Base-by-base conservation (phyloP, 2,797 vertebrate species). In the Lerista edwardsae region DNA sequence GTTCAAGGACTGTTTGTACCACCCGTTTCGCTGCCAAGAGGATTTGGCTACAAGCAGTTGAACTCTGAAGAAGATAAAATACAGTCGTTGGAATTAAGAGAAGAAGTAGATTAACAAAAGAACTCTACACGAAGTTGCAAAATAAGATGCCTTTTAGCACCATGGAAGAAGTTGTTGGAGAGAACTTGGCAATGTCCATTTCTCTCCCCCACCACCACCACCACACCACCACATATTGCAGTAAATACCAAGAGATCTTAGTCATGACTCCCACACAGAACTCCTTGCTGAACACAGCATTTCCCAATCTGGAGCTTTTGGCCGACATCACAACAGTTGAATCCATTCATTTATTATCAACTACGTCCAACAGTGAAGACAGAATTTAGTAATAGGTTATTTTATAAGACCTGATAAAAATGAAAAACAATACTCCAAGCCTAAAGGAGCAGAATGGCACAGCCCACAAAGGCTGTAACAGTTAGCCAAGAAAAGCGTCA, bases 1-100 rank as follows among this genome's bases (percentile, higher is more conserved):
- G 88, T 88, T 93, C 74, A 88, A 77, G 86, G 88, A 84, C 81
- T 86, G 57, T n/a, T 78, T 82, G 86, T 80, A 75, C 86, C 61
- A 68, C 10, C 41, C 34, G 85, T 78, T 72, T 84, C 82, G 77
- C 81, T 86, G 90, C 85, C 1, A 89, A 81, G 89, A 91, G 71
- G 75, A 79, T 81, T 79, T 87, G 85, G 74, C 86, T 80, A 41
- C 7, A 81, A 25, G 0, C 0, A 44, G 65, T 82, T 91, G 79
- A 87, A 68, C 41, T 25, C 51, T 82, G 59, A 90, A 83, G 0
- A 0, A 41, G 17, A 29, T n/a, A 82, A 89, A 89, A 6, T 62
- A 59, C 3, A 1, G 0, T 25, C 80, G 78, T 72, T 80, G 51
- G 69, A 86, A 57, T 0, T 0, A 80, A 67, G 64, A 68, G 17